Base-by-base conservation (phyloP, 2,113 vertebrate species). In the Eudorcas thomsonii region DNA sequence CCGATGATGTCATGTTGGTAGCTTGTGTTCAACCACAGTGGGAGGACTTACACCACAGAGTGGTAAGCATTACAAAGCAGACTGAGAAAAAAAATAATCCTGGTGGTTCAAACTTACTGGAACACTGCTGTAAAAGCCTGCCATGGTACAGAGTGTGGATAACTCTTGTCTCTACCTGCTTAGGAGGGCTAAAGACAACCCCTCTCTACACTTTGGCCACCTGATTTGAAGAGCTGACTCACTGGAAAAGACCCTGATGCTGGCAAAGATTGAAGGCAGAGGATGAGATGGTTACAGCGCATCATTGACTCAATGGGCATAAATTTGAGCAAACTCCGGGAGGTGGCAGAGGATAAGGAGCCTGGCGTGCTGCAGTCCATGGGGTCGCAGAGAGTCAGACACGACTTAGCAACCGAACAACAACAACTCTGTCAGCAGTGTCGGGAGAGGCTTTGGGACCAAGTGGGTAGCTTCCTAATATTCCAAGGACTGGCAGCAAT, bases 61-160 rank as follows among this genome's bases (percentile, higher is more conserved):
- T 2, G 17, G 67, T 43, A 45, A 16, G 64, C 36, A 2, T 74
- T 17, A 78, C 55, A 54, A 74, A 82, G 28, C 59, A 50, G 85
- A 55, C 26, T 59, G n/a, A 33, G 2, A 48, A 74, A 74, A 71
- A n/a, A n/a, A 39, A 39, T 23, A 71, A 12, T 74, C 78, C 50
- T 52, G 4, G 7, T 17, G 52, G 36, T 36, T 77, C 67, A 25
- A 45, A 13, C 17, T 36, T 87, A 78, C 50, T 19, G 48, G 84
- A 71, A 95, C 6, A 12, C 64, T 21, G 15, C 55, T 14, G 10
- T 16, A 3, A 80, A 71, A 30, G 14, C 45, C 52, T 0, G 26
- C 1, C 3, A 25, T 5, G 19, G 28, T 6, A 15, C n/a, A 45
- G 45, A 86, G 0, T 74, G 57, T 1, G 57, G 45, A 23, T 0